Conservation (phyloP, 1,140 invertebrate genomes). For the Archivesica marissinica region DNA sequence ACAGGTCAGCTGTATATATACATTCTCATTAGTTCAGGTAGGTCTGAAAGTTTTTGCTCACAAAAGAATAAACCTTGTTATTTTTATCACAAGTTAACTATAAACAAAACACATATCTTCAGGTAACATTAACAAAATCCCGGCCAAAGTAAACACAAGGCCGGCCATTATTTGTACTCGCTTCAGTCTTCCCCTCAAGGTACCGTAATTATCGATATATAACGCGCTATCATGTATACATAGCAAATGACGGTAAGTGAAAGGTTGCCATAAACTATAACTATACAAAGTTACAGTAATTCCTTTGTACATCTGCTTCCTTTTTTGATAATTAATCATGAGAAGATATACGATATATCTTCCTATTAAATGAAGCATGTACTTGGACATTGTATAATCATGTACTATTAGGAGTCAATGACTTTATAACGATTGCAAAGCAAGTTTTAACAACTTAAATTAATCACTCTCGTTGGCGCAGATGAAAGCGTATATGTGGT, state of each 20-base stretch:
- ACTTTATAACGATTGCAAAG: no score
- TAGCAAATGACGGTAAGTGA: neutral
- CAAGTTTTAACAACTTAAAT: no score
- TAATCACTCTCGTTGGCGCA: no score
- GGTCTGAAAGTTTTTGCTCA: no score
- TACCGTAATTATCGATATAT: no score
- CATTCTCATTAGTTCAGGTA: no score
- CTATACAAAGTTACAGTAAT: constrained; percentile 4
- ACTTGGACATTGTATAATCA: neutral
- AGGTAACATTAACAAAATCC: constrained; percentile 19
- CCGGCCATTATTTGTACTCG: no score
- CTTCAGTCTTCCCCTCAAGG: no score
- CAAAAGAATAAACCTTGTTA: no score
- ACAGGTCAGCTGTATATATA: no score
- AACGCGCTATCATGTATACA: no score
- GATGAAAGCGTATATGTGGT: no score
- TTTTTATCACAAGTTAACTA: neutral
- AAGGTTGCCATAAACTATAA: neutral
- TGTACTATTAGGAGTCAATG: neutral
- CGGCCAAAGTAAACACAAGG: constrained; percentile 35
- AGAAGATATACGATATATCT: neutral
- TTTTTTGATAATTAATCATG: constrained; percentile 19
- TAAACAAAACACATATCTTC: constrained; percentile 21
- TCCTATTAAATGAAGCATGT: neutral
- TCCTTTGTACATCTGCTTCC: neutral